These are phyloP conservation scores for Drosophila pachea DNA, from an alignment of 1,140 invertebrate genomes.

Conservation along the genomic window DNA sequence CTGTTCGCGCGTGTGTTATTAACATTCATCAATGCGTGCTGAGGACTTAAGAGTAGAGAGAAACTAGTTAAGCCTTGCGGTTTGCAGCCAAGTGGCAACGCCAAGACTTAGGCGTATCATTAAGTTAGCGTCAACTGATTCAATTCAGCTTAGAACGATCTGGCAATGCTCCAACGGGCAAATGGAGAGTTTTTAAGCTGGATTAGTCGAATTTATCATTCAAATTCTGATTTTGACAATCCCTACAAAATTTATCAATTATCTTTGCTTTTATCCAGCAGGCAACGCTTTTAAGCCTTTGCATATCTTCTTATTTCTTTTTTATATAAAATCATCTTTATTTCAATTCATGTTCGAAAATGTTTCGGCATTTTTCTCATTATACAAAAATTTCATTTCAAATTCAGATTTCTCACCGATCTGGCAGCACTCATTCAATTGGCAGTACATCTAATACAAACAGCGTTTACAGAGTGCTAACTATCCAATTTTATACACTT, in stretches of 20 bases:
- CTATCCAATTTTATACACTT: neutral
- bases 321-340: no score
- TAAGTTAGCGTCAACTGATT: constrained; percentile 1
- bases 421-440: neutral
- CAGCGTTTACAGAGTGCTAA: neutral
- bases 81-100: constrained; percentile 3
- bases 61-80: neutral
- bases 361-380: neutral
- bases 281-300: neutral
- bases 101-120: neutral
- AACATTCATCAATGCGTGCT: neutral
- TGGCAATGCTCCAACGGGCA: neutral
- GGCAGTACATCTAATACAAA: neutral
- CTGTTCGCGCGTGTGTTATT: neutral
- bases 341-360: no score
- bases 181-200: no score
- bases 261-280: neutral
- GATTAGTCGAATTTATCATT: no score
- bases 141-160: neutral
- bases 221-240: no score
- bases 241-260: neutral
- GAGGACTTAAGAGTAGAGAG: neutral
- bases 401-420: neutral
- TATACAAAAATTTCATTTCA: neutral
- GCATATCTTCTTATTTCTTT: neutral